Evolutionary conservation across 2,797 vertebrate genomes (phyloP), one percentile per base, ranked within the genome.

Genomic region (Taenioides sp.): DNA sequence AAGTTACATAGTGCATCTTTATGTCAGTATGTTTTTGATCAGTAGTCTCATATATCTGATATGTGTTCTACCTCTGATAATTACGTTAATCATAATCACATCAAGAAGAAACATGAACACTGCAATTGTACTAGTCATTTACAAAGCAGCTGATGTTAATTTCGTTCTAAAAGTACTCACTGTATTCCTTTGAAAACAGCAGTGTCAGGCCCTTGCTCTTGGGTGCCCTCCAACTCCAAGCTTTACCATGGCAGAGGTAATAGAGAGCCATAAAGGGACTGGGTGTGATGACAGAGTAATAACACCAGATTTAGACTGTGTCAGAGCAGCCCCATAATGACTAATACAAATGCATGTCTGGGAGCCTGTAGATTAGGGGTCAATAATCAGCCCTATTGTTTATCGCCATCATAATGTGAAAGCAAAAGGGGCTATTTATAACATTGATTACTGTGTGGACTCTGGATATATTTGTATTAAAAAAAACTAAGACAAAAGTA

Each of bases 221-320:
- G 55, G 73, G 72, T 77, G 74, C 83, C 75, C 77, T 84, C 76
- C 71, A 73, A 31, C 75, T 73, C 78, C 68, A 62, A 37, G 73
- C 80, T 77, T 67, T 71, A 84, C 84, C 82, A 86, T 57, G 58
- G 77, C 81, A 74, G 74, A 57, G 43, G 80, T 86, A 87, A 88
- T 86, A 84, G 83, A 83, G 87, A 88, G 69, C 79, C 72, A 88
- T 89, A 85, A 91, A 88, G 83, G 75, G 72, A 71, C 73, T 69
- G 73, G 71, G 71, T 62, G 69, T 64, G 88, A 88, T 87, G 90
- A 89, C 90, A 87, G 88, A 81, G 87, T 89, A 84, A 90, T 90
- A 89, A 90, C 80, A 78, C 77, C 83, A 88, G 88, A 92, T 91
- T 89, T 88, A 89, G 89, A 82, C 79, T 79, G 84, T 82, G 83